Base-by-base conservation (phyloP, 2,888 invertebrate species). In the Pemphredon lugubris region DNA sequence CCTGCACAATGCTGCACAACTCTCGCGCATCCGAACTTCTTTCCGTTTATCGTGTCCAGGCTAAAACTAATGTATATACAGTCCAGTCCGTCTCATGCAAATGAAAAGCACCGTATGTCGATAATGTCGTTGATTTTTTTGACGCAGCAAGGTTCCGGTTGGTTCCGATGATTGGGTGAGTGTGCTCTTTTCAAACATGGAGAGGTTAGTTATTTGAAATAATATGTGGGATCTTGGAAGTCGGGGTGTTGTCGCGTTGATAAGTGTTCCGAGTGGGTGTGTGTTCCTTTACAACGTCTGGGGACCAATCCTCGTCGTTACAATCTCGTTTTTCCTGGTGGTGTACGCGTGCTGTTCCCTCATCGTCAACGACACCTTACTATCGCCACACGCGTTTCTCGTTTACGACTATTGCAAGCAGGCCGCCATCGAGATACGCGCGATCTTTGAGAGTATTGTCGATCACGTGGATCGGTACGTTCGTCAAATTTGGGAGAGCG, bases 221-320 rank as follows among this genome's bases (percentile, higher is more conserved):
- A 88, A 87, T 88, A 89, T 88, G 88, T 88, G 88, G 88, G 81
- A 88, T 78, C 78, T 87, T 85, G 83, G 82, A 77, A 87, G 83
- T 66, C 87, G 86, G 61, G 84, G 81, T 77, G 67, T 84, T 73
- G 55, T 87, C 67, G 79, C 87, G 75, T 82, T 87, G 80, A 73
- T 86, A 80, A 87, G 84, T 82, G 82, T 83, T 65, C 67, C 87
- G 70, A 84, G 83, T 66, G 81, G 86, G 50, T 88, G 86, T 71
- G 74, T 85, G 53, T 54, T 89, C 21, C 69, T 88, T 18, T 86
- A 86, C 70, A 86, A 83, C 72, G 80, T 82, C 64, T 89, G 86
- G 86, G 87, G 86, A 13, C 83, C 86, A 39, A 73, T 88, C 16
- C 75, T 89, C 13, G 70, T 83, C 13, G 65, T 88, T 48, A 81